Evolutionary conservation across 2,888 invertebrate species (phyloP).

Genomic region (Cerceris rybyensis): DNA sequence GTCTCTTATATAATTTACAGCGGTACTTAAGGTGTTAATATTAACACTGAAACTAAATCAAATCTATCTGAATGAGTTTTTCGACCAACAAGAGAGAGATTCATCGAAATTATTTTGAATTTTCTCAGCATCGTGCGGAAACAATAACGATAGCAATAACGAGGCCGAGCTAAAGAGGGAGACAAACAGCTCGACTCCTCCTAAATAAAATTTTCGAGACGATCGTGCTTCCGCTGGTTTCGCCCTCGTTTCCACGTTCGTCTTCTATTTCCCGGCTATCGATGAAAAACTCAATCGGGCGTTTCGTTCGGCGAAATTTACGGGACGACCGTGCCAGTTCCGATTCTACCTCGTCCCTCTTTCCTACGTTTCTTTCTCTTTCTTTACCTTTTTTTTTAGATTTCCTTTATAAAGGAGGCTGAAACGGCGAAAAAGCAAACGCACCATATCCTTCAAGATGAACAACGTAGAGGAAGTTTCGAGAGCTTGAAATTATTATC

Average conservation of each 20-base stretch:
- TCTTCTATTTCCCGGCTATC: slow-evolving; percentile 53
- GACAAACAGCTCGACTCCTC: slow-evolving; percentile 16
- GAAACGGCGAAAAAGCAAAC: slow-evolving; percentile 7
- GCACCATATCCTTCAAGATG: neutral
- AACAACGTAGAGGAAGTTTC: neutral
- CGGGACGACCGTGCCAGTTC: slow-evolving; percentile 39
- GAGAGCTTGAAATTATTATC: neutral
- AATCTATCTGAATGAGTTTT: too few species aligned
- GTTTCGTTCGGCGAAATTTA: slow-evolving; percentile 55
- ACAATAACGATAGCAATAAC: slow-evolving; percentile 40
- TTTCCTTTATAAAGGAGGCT: neutral
- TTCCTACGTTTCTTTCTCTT: slow-evolving; percentile 1
- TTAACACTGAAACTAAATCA: too few species aligned
- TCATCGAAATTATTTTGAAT: neutral
- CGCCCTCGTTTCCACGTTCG: slow-evolving; percentile 35
- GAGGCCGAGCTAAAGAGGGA: slow-evolving; percentile 3
- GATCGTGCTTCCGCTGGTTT: slow-evolving; percentile 32
- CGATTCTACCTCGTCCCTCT: slow-evolving; percentile 18
- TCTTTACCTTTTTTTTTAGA: neutral
- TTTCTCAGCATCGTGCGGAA: neutral
- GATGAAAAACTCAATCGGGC: slow-evolving; percentile 55
- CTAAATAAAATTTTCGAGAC: slow-evolving; percentile 60
- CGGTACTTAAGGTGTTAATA: too few species aligned
- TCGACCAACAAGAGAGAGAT: neutral
- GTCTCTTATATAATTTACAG: too few species aligned